Evolutionary conservation across 2,113 vertebrate species (phyloP), one percentile per base, ranked within the genome.

Genomic region (Psephotus haematonotus): DNA sequence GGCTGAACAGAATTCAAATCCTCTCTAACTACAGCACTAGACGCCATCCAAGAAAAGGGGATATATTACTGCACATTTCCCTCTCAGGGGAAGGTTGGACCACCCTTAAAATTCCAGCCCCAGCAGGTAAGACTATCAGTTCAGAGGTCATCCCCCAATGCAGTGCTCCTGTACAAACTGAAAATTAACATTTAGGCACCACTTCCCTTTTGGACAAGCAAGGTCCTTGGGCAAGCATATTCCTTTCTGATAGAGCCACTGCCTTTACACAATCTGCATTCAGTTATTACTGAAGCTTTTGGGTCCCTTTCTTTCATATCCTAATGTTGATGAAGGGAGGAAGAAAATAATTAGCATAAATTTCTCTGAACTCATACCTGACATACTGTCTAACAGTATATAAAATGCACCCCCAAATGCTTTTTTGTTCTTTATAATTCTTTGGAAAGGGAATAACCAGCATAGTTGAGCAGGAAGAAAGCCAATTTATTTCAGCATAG

Each of bases 401-500:
- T 10, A 65, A 88, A 90, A 92, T 20, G 64, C 14, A 74, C 4
- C 19, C 55, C 74, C 49, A 82, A 69, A 80, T 41, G 41, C 65
- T 93, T 60, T 67, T 43, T 11, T 43, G 33, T 20, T 81, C 70
- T 81, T 83, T 70, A 60, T 8, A 62, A 71, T 50, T 88, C 82
- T 84, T 78, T 64, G 87, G 74, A 69, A 92, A 89, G 60, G 80
- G 75, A 96, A 94, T 46, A 84, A 75, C 18, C 86, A 94, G 75
- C 4, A 10, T 64, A 79, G 43, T 0, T 89, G 89, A 89, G 70
- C 47, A 91, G 83, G 72, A 93, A 88, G 74, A 92, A 95, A 88
- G 83, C 81, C 78, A 91, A 37, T 37, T 37, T 37, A 37, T 37
- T 37, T 37, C 37, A 37, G 37, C 37, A 37, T 37, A 37, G 37